These are phyloP conservation scores for Molossus molossus DNA, from an alignment of 2,797 vertebrate species.

Conservation along the genomic window DNA sequence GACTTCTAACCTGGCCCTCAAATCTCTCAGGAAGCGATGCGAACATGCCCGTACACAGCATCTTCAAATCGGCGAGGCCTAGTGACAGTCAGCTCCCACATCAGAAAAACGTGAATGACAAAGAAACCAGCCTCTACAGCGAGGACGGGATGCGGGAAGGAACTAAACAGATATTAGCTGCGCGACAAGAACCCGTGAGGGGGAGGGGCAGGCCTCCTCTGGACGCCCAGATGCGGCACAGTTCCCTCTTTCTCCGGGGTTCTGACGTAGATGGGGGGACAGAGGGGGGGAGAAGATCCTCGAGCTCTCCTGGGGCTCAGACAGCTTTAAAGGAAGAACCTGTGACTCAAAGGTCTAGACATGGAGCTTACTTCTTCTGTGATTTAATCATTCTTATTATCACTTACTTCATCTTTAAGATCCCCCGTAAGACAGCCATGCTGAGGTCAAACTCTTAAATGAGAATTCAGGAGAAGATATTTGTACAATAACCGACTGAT, in stretches of 20 bases:
- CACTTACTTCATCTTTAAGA: not conserved
- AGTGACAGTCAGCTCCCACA: not conserved
- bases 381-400: not conserved
- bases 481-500: not conserved
- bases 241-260: not conserved
- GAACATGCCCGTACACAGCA: not conserved
- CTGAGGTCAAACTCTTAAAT: not conserved
- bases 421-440: not conserved
- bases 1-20: not conserved
- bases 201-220: no score
- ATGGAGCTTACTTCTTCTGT: not conserved
- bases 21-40: not conserved
- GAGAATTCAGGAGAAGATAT: not conserved
- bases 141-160: no score
- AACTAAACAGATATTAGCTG: rapidly evolving
- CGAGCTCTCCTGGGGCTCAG: not conserved
- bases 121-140: not conserved
- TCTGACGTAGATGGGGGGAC: rapidly evolving
- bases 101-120: not conserved
- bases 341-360: not conserved
- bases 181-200: not conserved
- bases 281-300: not conserved
- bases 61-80: not conserved
- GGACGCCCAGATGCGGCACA: rapidly evolving
- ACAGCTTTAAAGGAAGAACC: not conserved